Percentiles rank a stretch among this genome's conserved stretches.
phyloP scores from a whole-genome alignment of 1,140 invertebrate species.

The Drosophila bocki region DNA sequence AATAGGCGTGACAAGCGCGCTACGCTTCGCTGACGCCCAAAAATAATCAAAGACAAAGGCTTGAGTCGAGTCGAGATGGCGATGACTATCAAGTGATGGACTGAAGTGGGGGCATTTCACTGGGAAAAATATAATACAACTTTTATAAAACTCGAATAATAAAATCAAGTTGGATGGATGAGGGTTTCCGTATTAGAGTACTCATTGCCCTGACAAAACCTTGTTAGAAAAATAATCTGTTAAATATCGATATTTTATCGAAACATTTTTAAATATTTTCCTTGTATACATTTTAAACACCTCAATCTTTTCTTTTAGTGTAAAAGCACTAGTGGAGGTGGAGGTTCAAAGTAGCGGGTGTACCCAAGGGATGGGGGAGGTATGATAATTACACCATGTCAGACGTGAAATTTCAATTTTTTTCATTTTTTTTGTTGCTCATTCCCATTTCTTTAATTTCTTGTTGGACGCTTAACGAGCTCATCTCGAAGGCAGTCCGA shows the following conservation, averaged over 20 bases:
- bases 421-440: constrained; percentile 33
- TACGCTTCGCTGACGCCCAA: constrained; percentile 78
- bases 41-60: constrained; percentile 83
- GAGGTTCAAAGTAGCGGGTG: constrained; percentile 49
- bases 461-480: constrained; percentile 63
- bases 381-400: constrained; percentile 78
- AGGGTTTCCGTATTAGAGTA: too few species aligned
- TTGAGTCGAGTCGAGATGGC: constrained; percentile 33
- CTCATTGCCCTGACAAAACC: too few species aligned
- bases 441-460: constrained; percentile 49
- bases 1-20: constrained; percentile 83
- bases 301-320: constrained; percentile 5
- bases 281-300: not conserved
- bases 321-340: constrained; percentile 23
- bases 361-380: constrained; percentile 29
- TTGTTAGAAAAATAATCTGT: too few species aligned
- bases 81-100: constrained; percentile 70
- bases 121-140: not conserved
- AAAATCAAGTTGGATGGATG: too few species aligned
- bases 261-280: too few species aligned
- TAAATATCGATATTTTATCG: too few species aligned
- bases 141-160: too few species aligned
- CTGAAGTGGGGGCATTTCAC: constrained; percentile 11
- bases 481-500: constrained; percentile 48
- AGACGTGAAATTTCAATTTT: constrained; percentile 59